Evolutionary conservation across 2,888 invertebrate genomes (phyloP).

Genomic region (Oxystoma pomonae): DNA sequence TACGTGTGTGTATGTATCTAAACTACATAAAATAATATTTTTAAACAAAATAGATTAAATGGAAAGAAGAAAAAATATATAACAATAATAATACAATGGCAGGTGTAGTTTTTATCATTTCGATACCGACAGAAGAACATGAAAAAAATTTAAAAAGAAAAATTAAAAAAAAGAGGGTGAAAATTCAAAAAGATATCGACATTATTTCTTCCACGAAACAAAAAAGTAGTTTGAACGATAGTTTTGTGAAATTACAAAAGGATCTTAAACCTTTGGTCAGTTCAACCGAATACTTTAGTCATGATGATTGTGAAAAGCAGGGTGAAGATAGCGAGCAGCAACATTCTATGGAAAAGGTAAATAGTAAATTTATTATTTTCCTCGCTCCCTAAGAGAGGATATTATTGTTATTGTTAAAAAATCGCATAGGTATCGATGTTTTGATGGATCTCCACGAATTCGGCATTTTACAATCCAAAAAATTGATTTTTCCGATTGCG

Average conservation of each 20-base stretch:
- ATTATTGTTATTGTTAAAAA: too few relatives aligned
- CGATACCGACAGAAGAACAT: conserved; percentile 53
- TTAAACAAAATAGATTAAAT: too few relatives aligned
- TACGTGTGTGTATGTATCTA: too few relatives aligned
- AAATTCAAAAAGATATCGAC: conserved; percentile 20
- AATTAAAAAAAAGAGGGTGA: conserved; percentile 29
- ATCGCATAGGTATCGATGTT: too few relatives aligned
- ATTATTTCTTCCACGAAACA: conserved; percentile 4
- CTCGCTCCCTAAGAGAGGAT: too few relatives aligned
- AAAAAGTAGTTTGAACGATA: conserved; percentile 2
- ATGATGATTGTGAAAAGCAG: neutral
- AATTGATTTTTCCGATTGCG: too few relatives aligned
- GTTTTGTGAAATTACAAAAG: neutral
- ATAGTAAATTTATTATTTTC: too few relatives aligned
- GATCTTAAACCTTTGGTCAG: conserved; percentile 8
- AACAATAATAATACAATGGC: conserved; percentile 48
- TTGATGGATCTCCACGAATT: too few relatives aligned
- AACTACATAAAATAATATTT: too few relatives aligned
- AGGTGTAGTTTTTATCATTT: conserved; percentile 56
- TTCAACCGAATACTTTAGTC: conserved; percentile 2
- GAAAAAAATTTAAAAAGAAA: conserved; percentile 41
- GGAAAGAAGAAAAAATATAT: too few relatives aligned
- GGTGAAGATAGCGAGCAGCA: conserved; percentile 9
- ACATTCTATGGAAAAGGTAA: conserved; percentile 24
- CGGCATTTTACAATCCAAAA: too few relatives aligned